Conservation (phyloP, 2,888 invertebrate species). For the Drosophila paucipuncta region DNA sequence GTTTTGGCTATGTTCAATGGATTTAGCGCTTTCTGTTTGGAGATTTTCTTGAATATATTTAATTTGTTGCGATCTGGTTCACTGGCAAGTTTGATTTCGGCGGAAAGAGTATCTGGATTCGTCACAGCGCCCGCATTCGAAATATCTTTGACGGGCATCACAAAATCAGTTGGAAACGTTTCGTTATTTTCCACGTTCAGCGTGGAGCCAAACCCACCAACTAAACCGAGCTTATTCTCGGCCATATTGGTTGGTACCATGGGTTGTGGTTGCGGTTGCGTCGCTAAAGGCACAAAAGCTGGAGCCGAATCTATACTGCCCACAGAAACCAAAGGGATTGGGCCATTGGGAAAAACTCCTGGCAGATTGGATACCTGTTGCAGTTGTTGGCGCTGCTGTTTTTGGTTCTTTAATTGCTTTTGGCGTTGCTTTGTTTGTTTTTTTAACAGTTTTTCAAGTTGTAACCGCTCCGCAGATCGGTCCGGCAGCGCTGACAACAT, state of each 20-base stretch:
- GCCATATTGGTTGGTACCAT: not conserved
- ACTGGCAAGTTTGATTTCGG: slow-evolving; percentile 88
- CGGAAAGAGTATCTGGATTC: not conserved
- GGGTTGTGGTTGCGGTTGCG: slow-evolving; percentile 1
- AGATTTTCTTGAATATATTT: slow-evolving; percentile 95
- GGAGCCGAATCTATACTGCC: not conserved
- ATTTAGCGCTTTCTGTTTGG: slow-evolving; percentile 84
- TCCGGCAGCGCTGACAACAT: slow-evolving; percentile 28
- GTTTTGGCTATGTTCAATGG: slow-evolving; percentile 30
- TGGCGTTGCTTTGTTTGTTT: slow-evolving; percentile 78
- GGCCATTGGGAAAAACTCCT: not conserved
- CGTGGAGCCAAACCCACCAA: not conserved
- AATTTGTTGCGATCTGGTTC: slow-evolving; percentile 94
- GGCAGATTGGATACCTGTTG: slow-evolving; percentile 9
- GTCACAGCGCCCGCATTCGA: not conserved
- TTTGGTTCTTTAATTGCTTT: slow-evolving; percentile 61
- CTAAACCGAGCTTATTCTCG: not conserved
- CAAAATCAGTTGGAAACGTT: not conserved
- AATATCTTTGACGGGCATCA: not conserved
- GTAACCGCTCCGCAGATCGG: slow-evolving; percentile 56
- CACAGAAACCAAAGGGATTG: not conserved
- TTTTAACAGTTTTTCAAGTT: slow-evolving; percentile 73
- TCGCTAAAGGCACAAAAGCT: not conserved
- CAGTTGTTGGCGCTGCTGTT: slow-evolving; percentile 25
- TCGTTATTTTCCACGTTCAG: slow-evolving; percentile 4